phyloP scores from a whole-genome alignment of 2,797 vertebrate genomes.

The Mus spretus region DNA sequence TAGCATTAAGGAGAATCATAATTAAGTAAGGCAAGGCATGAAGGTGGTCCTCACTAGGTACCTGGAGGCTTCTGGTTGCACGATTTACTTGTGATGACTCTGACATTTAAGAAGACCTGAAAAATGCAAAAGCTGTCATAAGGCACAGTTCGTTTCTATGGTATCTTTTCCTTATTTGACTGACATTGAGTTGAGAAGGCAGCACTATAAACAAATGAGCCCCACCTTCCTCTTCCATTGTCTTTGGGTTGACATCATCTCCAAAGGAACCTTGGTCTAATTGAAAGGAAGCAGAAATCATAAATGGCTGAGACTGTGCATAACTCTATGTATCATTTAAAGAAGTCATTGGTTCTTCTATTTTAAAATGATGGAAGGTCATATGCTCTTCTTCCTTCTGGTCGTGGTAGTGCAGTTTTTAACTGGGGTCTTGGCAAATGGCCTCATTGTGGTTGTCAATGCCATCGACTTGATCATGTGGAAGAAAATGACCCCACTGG shows the following conservation, averaged over 20 bases:
- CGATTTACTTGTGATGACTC: conserved; percentile 56
- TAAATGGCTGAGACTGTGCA: not conserved
- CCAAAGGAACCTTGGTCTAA: too few relatives aligned
- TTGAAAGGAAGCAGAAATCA: not conserved
- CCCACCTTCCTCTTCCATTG: not conserved
- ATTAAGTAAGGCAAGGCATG: not conserved
- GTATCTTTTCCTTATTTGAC: conserved; percentile 78
- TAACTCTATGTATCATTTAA: not conserved
- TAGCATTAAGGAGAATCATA: not conserved
- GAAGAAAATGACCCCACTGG: conserved; percentile 9
- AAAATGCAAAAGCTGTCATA: conserved; percentile 73
- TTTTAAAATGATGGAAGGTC: conserved; percentile 23
- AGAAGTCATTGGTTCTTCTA: not conserved
- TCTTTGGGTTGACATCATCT: not conserved
- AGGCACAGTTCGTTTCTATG: conserved; percentile 50
- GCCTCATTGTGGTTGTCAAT: conserved; percentile 41
- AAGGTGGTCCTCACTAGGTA: too few relatives aligned
- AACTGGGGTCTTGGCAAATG: conserved; percentile 27
- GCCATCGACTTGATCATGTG: not conserved
- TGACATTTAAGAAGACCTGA: not conserved
- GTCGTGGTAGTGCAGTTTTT: not conserved
- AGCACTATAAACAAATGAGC: not conserved
- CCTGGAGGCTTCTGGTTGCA: not conserved
- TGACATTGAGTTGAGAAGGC: not conserved
- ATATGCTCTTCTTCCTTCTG: not conserved